Evolutionary conservation across 2,888 invertebrate species (phyloP).

Genomic region (Cantharis lateralis): DNA sequence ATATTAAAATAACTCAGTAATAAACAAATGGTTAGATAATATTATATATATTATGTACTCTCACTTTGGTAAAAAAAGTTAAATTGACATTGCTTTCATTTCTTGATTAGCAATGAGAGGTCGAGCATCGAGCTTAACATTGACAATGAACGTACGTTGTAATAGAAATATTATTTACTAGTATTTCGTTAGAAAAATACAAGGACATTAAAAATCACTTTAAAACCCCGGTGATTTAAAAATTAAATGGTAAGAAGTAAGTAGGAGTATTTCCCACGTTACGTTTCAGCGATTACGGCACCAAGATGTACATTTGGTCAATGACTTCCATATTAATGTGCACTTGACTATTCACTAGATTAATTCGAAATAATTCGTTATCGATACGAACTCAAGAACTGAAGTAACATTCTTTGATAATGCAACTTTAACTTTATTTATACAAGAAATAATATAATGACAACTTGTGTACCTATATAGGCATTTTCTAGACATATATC

Average conservation of each 20-base stretch:
- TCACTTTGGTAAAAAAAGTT: not conserved
- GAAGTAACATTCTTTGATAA: not conserved
- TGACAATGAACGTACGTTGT: not conserved
- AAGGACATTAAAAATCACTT: slow-evolving; percentile 22
- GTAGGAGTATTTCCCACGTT: slow-evolving; percentile 28
- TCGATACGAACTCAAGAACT: not conserved
- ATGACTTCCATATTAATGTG: slow-evolving; percentile 14
- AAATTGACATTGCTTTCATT: not conserved
- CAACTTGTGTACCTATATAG: not conserved
- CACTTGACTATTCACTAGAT: not conserved
- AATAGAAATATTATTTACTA: not conserved
- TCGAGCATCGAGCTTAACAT: not conserved
- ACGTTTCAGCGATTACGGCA: slow-evolving; percentile 19
- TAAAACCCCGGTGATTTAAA: slow-evolving; percentile 26
- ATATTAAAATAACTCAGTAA: not conserved
- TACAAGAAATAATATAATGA: not conserved
- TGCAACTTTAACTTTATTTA: not conserved
- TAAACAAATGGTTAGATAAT: not conserved
- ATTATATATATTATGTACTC: no score
- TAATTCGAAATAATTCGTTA: not conserved
- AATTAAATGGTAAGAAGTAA: slow-evolving; percentile 23
- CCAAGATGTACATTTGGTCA: slow-evolving; percentile 23
- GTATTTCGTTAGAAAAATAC: slow-evolving; percentile 11
- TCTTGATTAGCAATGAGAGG: not conserved
- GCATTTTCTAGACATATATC: not conserved